A percentile compares a stretch with the other conserved stretches of the same genome.
phyloP scores from a whole-genome alignment of 2,797 vertebrate species.

The Diceros bicornis region DNA sequence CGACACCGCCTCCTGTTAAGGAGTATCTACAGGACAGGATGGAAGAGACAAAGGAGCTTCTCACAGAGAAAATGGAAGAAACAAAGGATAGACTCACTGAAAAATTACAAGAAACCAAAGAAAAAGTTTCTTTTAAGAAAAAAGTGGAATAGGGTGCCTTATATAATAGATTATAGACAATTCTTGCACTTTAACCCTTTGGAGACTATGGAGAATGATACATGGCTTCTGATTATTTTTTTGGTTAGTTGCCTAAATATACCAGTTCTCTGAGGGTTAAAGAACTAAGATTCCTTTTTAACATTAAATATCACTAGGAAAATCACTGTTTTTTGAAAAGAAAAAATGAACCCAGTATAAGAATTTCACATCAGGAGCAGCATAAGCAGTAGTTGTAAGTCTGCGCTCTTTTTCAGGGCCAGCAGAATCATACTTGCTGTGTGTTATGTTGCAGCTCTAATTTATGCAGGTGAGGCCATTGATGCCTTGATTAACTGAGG shows the following conservation, averaged over 20 bases:
- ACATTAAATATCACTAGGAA: constrained; percentile 71
- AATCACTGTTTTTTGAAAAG: constrained; percentile 73
- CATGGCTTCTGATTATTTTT: constrained; percentile 74
- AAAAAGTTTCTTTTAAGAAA: constrained; percentile 94
- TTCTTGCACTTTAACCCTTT: constrained; percentile 85
- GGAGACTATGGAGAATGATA: constrained; percentile 76
- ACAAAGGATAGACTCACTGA: constrained; percentile 93
- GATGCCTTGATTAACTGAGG: constrained; percentile 23
- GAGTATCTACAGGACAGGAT: constrained; percentile 97
- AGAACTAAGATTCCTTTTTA: constrained; percentile 68
- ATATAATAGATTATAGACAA: constrained; percentile 64
- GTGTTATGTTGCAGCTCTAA: background rate
- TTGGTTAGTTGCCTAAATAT: constrained; percentile 51
- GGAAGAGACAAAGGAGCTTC: constrained; percentile 95
- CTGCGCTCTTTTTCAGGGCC: constrained; percentile 59
- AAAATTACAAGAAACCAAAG: constrained; percentile 97
- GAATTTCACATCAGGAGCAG: background rate
- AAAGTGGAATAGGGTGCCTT: constrained; percentile 90
- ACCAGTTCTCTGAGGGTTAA: constrained; percentile 75
- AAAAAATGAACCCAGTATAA: constrained; percentile 63
- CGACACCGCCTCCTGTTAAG: constrained; percentile 97
- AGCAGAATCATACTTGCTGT: constrained; percentile 43
- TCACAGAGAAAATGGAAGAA: constrained; percentile 95
- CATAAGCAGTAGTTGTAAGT: constrained; percentile 54
- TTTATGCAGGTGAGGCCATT: constrained; percentile 48